Percentiles rank a stretch among this genome's conserved stretches.
Conservation (phyloP, 2,113 vertebrate species). For the Carassius carassius region DNA sequence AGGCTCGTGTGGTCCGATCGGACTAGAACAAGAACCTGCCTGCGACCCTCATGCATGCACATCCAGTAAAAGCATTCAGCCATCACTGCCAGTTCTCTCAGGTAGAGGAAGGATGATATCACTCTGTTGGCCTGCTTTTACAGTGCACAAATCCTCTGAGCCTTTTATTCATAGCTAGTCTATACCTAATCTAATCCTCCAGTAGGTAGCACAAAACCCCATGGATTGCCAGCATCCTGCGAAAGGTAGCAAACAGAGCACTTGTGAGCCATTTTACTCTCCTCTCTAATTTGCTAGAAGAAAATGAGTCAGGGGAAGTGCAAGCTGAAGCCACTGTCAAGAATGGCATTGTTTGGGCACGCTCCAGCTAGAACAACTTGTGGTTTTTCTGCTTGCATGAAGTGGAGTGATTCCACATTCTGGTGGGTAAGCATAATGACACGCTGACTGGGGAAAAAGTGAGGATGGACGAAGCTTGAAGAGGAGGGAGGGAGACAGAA, state of each 20-base stretch:
- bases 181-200: constrained; percentile 45
- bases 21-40: constrained; percentile 34
- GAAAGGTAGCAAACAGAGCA: constrained; percentile 45
- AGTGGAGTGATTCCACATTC: constrained; percentile 83
- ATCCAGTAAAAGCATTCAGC: constrained; percentile 42
- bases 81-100: constrained; percentile 29
- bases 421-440: constrained; percentile 85
- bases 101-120: constrained; percentile 31
- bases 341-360: constrained; percentile 76
- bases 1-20: constrained; percentile 5
- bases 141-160: not conserved
- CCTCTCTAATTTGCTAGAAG: constrained; percentile 38
- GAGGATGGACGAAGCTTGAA: constrained; percentile 67
- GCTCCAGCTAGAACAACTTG: constrained; percentile 80
- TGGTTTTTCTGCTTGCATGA: constrained; percentile 87
- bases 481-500: constrained; percentile 50
- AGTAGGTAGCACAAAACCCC: constrained; percentile 45
- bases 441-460: constrained; percentile 82
- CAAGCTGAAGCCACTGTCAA: constrained; percentile 73
- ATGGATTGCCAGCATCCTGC: constrained; percentile 57
- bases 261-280: constrained; percentile 12
- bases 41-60: constrained; percentile 33
- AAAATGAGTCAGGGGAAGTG: constrained; percentile 72
- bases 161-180: constrained; percentile 36
- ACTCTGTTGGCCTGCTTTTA: not conserved